phyloP scores from a whole-genome alignment of 2,113 vertebrate genomes.

The Hypocryptadius cinnamomeus region DNA sequence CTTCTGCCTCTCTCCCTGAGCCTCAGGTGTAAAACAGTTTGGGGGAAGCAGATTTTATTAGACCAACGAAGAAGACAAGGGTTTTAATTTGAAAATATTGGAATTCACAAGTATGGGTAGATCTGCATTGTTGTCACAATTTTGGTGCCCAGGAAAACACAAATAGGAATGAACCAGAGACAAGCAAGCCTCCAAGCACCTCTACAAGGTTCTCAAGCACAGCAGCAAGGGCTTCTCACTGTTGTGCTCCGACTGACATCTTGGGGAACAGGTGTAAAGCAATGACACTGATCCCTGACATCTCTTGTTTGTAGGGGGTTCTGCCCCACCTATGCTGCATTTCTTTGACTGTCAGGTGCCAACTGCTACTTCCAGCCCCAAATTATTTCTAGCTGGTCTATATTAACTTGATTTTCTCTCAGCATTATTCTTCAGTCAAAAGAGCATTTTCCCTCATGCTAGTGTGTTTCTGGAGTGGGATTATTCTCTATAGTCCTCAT shows the following conservation, averaged over 20 bases:
- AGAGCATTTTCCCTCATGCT: background rate
- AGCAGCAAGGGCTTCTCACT: background rate
- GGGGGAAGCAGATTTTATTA: background rate
- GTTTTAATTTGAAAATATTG: background rate
- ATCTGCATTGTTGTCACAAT: background rate
- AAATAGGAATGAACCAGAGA: background rate
- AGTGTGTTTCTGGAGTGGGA: background rate
- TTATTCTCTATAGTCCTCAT: background rate
- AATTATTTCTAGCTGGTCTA: background rate
- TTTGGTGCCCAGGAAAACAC: background rate
- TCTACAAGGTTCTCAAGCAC: too few relatives aligned
- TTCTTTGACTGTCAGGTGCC: background rate
- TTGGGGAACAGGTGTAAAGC: rapidly evolving
- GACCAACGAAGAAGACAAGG: background rate
- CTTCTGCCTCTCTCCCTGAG: background rate
- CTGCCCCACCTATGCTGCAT: background rate
- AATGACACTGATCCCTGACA: background rate
- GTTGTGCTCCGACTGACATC: rapidly evolving
- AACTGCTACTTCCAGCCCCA: background rate
- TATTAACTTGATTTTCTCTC: background rate
- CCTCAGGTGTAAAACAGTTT: background rate
- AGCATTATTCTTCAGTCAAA: background rate
- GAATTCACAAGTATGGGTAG: background rate
- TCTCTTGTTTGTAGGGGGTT: background rate
- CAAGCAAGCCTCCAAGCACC: background rate